Conservation (phyloP, 2,797 vertebrate species). For the Leucoraja ocellata region DNA sequence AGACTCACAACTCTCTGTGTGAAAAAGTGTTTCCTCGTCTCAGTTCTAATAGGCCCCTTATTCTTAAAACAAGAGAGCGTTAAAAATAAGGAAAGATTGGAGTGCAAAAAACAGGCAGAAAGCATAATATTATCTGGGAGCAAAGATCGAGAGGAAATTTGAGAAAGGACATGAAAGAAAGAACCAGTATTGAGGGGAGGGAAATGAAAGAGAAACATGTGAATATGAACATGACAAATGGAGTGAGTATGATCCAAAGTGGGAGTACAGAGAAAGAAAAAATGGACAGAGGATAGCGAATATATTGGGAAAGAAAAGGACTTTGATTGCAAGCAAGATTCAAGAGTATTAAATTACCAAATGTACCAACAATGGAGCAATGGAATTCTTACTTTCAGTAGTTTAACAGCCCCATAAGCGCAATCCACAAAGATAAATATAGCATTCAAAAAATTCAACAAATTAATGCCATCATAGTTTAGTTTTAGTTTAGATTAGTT, state of each 20-base stretch:
- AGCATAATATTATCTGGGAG: neutral
- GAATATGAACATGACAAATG: neutral
- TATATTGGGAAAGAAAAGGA: neutral
- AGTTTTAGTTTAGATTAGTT: no score
- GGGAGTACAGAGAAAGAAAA: neutral
- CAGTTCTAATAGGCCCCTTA: no score
- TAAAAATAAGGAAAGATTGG: neutral
- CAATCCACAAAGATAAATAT: no score
- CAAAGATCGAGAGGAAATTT: neutral
- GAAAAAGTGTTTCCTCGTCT: no score
- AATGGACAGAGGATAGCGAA: neutral
- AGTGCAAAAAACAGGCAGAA: neutral
- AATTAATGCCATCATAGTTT: no score
- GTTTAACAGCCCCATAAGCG: no score
- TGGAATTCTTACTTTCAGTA: no score
- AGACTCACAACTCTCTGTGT: no score
- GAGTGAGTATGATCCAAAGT: neutral
- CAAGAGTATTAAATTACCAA: no score
- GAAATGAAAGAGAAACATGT: neutral
- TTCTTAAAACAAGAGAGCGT: no score
- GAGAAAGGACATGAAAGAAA: neutral
- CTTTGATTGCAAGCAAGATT: neutral
- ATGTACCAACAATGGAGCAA: no score
- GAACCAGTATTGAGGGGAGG: neutral
- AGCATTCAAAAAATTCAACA: no score